These are phyloP conservation scores for Dolichoris vasculosae DNA, from an alignment of 1,140 invertebrate species.

Conservation along the genomic window DNA sequence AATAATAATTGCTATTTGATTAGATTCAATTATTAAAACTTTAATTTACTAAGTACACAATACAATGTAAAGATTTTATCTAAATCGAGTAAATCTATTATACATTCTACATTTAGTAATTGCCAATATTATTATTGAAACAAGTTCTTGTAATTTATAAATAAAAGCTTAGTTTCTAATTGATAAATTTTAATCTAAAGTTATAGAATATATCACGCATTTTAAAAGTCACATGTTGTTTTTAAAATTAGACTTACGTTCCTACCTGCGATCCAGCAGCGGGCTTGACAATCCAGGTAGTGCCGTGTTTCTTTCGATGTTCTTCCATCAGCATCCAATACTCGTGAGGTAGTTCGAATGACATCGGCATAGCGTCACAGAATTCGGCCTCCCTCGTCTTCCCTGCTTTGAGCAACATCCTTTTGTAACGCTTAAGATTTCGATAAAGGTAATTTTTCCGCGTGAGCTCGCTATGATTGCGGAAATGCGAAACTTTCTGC, in stretches of 20 bases:
- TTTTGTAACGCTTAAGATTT: conserved; percentile 76
- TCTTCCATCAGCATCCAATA: conserved; percentile 76
- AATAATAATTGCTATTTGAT: no score
- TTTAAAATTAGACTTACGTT: conserved; percentile 14
- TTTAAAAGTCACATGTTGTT: not conserved
- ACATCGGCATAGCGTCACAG: conserved; percentile 70
- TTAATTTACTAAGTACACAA: no score
- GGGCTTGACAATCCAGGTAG: conserved; percentile 80
- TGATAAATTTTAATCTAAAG: no score
- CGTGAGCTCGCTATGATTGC: conserved; percentile 78
- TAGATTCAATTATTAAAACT: no score
- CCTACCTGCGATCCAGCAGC: conserved; percentile 69
- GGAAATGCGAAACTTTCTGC: conserved; percentile 72
- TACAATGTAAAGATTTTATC: no score
- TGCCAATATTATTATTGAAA: no score
- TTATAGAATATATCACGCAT: no score
- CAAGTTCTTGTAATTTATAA: no score
- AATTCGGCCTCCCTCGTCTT: conserved; percentile 66
- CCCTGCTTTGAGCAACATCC: conserved; percentile 58
- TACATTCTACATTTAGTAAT: no score
- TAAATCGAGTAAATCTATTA: no score
- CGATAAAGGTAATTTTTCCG: conserved; percentile 78
- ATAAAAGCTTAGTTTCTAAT: no score
- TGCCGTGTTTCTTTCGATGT: conserved; percentile 74
- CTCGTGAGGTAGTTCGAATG: conserved; percentile 73